Evolutionary conservation across 2,888 invertebrate species (phyloP).

Genomic region (Dromius quadrimaculatus): DNA sequence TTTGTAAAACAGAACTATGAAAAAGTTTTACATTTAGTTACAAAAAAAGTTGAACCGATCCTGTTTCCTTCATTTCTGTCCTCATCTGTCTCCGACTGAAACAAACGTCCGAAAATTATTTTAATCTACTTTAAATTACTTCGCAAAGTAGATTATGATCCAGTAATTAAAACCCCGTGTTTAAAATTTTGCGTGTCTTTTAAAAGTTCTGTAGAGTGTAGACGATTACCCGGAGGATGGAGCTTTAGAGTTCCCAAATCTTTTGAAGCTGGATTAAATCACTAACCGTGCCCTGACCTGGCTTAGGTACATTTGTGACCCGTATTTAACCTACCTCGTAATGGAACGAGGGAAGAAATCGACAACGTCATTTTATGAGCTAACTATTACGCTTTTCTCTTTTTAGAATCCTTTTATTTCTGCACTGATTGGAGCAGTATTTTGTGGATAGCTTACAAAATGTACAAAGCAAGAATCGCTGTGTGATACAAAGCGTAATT

Average conservation of each 20-base stretch:
- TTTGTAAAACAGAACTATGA: too few relatives aligned
- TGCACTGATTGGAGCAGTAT: too few relatives aligned
- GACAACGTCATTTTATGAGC: too few relatives aligned
- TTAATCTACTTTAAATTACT: slow-evolving; percentile 51
- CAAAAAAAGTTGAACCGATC: background rate
- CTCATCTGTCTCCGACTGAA: slow-evolving; percentile 3
- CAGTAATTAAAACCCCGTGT: slow-evolving; percentile 48
- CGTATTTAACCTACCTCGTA: background rate
- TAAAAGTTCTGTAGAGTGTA: slow-evolving; percentile 21
- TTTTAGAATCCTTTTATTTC: too few relatives aligned
- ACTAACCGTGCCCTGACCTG: slow-evolving; percentile 6
- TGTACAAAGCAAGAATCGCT: too few relatives aligned
- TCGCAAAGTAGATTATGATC: slow-evolving; percentile 49
- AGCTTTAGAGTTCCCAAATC: background rate
- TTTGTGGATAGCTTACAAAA: too few relatives aligned
- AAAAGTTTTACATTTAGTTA: too few relatives aligned
- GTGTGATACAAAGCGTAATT: too few relatives aligned
- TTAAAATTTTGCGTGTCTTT: slow-evolving; percentile 42
- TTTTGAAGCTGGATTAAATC: slow-evolving; percentile 15
- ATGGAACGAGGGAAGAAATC: too few relatives aligned
- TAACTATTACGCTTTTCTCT: too few relatives aligned
- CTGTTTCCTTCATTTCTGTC: background rate
- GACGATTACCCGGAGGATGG: background rate
- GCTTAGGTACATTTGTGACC: background rate
- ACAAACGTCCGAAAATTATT: slow-evolving; percentile 49